Evolutionary conservation across 2,888 invertebrate genomes (phyloP), one percentile per base, ranked within the genome.

Genomic region (Dasypogon diadema): DNA sequence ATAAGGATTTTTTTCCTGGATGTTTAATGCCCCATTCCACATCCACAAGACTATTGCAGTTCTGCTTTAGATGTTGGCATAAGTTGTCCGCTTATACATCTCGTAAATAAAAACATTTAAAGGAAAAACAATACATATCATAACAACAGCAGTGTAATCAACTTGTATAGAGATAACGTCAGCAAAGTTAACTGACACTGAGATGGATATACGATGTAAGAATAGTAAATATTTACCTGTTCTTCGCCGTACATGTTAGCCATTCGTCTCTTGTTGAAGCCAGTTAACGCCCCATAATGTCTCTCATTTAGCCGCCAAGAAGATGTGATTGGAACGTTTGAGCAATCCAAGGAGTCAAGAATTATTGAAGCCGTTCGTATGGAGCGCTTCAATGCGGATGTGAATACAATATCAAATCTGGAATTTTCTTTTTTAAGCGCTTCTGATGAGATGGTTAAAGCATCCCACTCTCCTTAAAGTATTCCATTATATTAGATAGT

Each of bases 221-320:
- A n/a, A n/a, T n/a, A n/a, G n/a, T n/a, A n/a, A n/a, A n/a, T n/a
- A n/a, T 30, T 70, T 82, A 92, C 93, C 87, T 94, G 94, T 18
- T 92, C 92, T 83, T 95, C 95, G 8, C 96, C 96, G 85, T 93
- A 96, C 82, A 95, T 94, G 63, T 92, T 92, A 22, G 95, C 95
- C 3, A 95, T 95, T 86, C 95, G 95, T 0, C 93, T 90, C 85
- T 96, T 96, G 82, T 96, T 93, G 78, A 96, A 88, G n/a, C 95
- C 95, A 55, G 95, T 96, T 3, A 96, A 88, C 21, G 93, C 93
- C 76, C 96, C 96, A 81, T 96, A 96, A 83, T 96, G 96, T 79
- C 96, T 90, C 85, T 96, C 95, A 82, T 96, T 96, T 8, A 96
- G 86, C 8, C 95, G 89, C 96, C 96, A 96, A 1, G 94, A 92